These are phyloP conservation scores for Pantherophis alleghaniensis DNA, from an alignment of 2,797 vertebrate species.

Conservation along the genomic window DNA sequence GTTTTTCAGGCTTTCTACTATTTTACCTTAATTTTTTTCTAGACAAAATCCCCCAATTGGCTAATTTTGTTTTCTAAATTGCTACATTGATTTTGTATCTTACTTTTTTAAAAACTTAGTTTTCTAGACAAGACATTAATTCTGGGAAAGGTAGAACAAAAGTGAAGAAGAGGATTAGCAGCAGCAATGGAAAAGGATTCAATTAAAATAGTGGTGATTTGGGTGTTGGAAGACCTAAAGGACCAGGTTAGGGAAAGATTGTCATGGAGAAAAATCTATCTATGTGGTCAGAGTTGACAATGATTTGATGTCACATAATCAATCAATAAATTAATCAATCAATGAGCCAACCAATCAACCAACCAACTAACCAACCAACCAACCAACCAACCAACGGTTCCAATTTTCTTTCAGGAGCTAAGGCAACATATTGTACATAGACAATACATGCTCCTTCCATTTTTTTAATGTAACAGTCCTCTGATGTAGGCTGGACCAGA, in stretches of 20 bases:
- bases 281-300: not conserved
- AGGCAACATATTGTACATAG: not conserved
- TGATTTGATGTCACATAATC: not conserved
- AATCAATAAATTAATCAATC: not conserved
- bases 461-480: not conserved
- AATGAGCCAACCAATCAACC: not conserved
- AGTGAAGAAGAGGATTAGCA: not conserved
- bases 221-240: not conserved
- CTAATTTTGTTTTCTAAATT: not conserved
- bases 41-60: not conserved
- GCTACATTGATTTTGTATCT: not conserved
- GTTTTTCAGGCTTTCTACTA: not conserved
- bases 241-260: not conserved
- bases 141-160: not conserved
- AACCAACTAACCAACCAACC: no score
- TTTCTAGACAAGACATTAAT: not conserved
- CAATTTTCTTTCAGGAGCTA: not conserved
- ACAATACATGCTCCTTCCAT: not conserved
- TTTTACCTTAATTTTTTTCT: not conserved
- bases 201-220: not conserved
- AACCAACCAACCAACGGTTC: not conserved
- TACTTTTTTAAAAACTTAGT: not conserved
- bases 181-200: not conserved
- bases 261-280: not conserved
- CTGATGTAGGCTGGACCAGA: not conserved